phyloP scores from a whole-genome alignment of 2,888 invertebrate genomes.

The Scaptomyza reducta region DNA sequence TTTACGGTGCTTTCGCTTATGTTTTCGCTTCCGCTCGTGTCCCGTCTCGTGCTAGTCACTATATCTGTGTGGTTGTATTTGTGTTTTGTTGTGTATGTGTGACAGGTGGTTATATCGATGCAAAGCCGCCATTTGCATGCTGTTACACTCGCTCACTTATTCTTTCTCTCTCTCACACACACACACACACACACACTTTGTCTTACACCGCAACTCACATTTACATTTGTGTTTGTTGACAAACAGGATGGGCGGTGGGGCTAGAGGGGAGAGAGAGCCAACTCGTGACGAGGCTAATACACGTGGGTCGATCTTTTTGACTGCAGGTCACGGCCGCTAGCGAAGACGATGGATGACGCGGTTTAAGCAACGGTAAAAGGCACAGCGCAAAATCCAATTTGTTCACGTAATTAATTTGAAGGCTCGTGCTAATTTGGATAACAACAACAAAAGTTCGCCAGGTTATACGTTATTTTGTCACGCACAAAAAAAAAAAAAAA shows the following conservation, averaged over 20 bases:
- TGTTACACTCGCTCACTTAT: not conserved
- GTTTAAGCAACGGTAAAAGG: not conserved
- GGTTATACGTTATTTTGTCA: constrained; percentile 47
- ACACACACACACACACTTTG: constrained; percentile 22
- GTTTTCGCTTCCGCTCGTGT: constrained; percentile 25
- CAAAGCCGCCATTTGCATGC: constrained; percentile 50
- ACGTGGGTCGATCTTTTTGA: constrained; percentile 51
- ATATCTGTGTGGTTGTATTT: constrained; percentile 11
- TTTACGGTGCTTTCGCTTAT: constrained; percentile 39
- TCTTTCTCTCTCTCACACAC: constrained; percentile 27
- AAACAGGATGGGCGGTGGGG: not conserved
- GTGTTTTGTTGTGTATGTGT: constrained; percentile 47
- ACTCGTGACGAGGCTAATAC: constrained; percentile 51
- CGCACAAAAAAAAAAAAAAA: constrained; percentile 39
- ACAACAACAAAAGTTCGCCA: constrained; percentile 41
- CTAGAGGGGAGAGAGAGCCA: not conserved
- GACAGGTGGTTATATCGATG: constrained; percentile 77
- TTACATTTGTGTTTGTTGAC: constrained; percentile 5
- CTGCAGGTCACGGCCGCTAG: constrained; percentile 63
- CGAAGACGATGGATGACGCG: constrained; percentile 19
- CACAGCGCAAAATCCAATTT: constrained; percentile 57
- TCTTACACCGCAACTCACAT: not conserved
- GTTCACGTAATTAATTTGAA: constrained; percentile 65
- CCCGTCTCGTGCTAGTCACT: constrained; percentile 26
- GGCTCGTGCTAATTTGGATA: constrained; percentile 53